These are phyloP conservation scores for Pheosia tremula DNA, from an alignment of 2,888 invertebrate species.

Conservation along the genomic window DNA sequence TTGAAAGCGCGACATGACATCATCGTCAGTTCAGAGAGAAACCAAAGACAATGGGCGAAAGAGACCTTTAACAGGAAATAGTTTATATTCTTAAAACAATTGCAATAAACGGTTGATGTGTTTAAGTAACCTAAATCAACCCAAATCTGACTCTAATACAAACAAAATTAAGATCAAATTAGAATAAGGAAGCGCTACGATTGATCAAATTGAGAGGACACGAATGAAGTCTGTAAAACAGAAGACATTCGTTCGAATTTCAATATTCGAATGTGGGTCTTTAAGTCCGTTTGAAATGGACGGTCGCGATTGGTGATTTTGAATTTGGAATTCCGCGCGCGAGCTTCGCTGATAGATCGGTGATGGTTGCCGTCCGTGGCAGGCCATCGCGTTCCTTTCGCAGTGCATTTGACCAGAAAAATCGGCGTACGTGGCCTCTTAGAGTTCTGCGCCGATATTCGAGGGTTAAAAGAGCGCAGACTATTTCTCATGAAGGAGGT, in stretches of 20 bases:
- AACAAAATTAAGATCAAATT: slow-evolving; percentile 33
- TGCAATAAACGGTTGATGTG: slow-evolving; percentile 63
- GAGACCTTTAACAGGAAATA: slow-evolving; percentile 77
- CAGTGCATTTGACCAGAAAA: slow-evolving; percentile 80
- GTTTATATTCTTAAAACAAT: slow-evolving; percentile 77
- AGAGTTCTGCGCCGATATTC: slow-evolving; percentile 35
- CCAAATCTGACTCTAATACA: slow-evolving; percentile 35
- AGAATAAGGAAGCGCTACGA: slow-evolving; percentile 11
- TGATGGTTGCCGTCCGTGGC: slow-evolving; percentile 59
- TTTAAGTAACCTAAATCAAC: slow-evolving; percentile 24
- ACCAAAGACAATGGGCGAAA: slow-evolving; percentile 70
- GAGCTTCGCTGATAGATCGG: slow-evolving; percentile 76
- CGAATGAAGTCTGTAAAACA: slow-evolving; percentile 65
- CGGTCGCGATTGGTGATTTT: slow-evolving; percentile 71
- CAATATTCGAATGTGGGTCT: slow-evolving; percentile 58
- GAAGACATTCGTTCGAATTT: slow-evolving; percentile 69
- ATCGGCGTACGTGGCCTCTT: slow-evolving; percentile 65
- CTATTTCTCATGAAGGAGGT: slow-evolving; percentile 25
- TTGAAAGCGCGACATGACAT: slow-evolving; percentile 67
- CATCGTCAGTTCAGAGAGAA: slow-evolving; percentile 65
- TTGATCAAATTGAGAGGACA: slow-evolving; percentile 29
- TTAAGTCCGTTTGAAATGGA: slow-evolving; percentile 68
- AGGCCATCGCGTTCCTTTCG: slow-evolving; percentile 54
- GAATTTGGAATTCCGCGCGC: slow-evolving; percentile 78
- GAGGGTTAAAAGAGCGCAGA: slow-evolving; percentile 41